Evolutionary conservation across 2,113 vertebrate species (phyloP), one percentile per base, ranked within the genome.

Genomic region (Glaucidium brasilianum): DNA sequence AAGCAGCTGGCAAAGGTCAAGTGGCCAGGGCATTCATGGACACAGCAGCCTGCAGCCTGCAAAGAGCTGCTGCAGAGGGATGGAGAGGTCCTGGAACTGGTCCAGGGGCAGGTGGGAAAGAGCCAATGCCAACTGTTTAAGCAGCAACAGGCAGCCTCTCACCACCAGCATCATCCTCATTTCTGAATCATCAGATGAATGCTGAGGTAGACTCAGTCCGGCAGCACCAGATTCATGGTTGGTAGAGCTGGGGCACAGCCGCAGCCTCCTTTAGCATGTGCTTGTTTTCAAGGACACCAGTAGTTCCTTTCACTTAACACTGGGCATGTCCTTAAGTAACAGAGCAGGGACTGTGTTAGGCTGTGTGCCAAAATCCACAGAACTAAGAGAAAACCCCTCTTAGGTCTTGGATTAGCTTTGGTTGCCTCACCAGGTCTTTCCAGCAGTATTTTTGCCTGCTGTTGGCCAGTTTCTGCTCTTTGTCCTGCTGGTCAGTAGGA

Each of bases 101-200:
- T 63, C 69, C 84, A 68, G 50, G 18, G 41, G 25, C 59, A 73
- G 49, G 47, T 22, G 78, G 19, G 45, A 58, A 20, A 29, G 15
- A 67, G 74, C 39, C 76, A 89, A 10, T 4, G 6, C 45, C 63
- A 74, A 26, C 37, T 50, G 79, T 47, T 73, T 26, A 7, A 74
- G 75, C 59, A 83, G 82, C 69, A 71, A 10, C 62, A 66, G 67
- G 69, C 88, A 37, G 62, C 67, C 11, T 77, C 81, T 77, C 47
- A 37, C 15, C 81, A 39, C 11, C 71, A 53, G 34, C 74, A 85
- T n/a, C 69, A 64, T 15, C 21, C 63, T 85, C 0, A 0, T 68
- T 76, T 35, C 52, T 74, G 79, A 77, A 15, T 32, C 29, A 58
- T 2, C 0, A 0, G 29, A 29, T 37, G 1, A 6, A 15, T 12